Evolutionary conservation across 2,888 invertebrate genomes (phyloP), one percentile per base, ranked within the genome.

Genomic region (Blastobasis lacticolella): DNA sequence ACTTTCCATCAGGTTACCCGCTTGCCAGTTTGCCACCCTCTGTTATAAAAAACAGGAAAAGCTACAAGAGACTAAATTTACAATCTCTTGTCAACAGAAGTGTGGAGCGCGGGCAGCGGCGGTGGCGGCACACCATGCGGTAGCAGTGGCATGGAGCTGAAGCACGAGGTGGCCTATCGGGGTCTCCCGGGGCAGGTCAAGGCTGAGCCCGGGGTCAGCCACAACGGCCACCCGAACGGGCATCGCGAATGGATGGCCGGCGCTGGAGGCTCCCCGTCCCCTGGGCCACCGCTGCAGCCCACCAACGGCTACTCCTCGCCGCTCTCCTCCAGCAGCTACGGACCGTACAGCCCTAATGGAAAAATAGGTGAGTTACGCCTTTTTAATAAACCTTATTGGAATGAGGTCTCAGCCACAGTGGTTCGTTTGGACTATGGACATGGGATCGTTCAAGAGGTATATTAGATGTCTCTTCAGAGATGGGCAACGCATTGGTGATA

Each of bases 281-380:
- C 92, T 9, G 92, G 92, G 9, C 92, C 92, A 8, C 78, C 85
- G 55, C 91, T 89, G 71, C 89, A 89, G 37, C 90, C 89, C 69
- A 90, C 90, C 61, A 92, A 91, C 73, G 95, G 95, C 51, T 96
- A 95, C 80, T 93, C 95, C 49, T 95, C 95, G 62, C 95, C 95
- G 23, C 92, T 95, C 89, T 95, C 95, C 50, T 93, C 94, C 10
- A 93, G 95, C 80, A 95, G 95, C 91, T 96, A 95, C 88, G 95
- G 95, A 67, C 95, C 95, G 3, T 95, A 95, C 81, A 95, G 95
- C 88, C 95, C 95, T 61, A 95, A 94, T 82, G 95, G 94, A 71
- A 95, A 95, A 91, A 92, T 94, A 90, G 94, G 95, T 95, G 67
- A 92, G 94, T 90, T 51, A 10, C 10, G 10, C 23, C 4, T 23